These are phyloP conservation scores for Coptotermes formosanus DNA, from an alignment of 1,140 invertebrate genomes.

Conservation along the genomic window DNA sequence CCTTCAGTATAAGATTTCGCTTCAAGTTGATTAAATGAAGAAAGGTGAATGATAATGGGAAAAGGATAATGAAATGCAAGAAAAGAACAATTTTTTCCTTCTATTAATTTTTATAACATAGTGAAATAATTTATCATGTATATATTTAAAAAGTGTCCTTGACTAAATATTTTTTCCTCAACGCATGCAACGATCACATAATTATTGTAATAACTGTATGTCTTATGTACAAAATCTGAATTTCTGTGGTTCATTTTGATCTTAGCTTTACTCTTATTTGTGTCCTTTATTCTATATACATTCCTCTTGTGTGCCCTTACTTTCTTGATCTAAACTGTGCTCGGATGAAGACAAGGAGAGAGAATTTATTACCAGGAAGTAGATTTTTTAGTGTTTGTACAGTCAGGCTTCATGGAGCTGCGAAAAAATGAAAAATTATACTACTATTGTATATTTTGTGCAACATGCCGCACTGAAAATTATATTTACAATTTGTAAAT, in stretches of 20 bases:
- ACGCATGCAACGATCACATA: constrained; percentile 24
- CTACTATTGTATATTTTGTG: constrained; percentile 34
- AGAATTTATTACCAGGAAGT: constrained; percentile 30
- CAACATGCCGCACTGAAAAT: constrained; percentile 9
- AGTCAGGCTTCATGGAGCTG: constrained; percentile 25
- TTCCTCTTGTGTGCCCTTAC: constrained; percentile 27
- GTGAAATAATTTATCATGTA: constrained; percentile 28
- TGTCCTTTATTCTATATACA: constrained; percentile 13
- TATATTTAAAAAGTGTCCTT: constrained; percentile 31
- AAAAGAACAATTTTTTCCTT: constrained; percentile 14
- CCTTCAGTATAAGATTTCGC: background rate
- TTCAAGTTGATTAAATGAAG: background rate
- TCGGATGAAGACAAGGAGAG: constrained; percentile 22
- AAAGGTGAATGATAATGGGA: background rate
- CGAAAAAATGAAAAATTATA: constrained; percentile 24
- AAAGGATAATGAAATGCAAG: background rate
- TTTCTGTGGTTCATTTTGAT: constrained; percentile 11
- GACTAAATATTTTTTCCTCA: constrained; percentile 21
- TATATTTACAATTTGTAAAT: constrained; percentile 34
- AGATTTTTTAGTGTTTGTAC: constrained; percentile 34
- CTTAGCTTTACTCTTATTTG: constrained; percentile 32
- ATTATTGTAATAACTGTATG: constrained; percentile 16
- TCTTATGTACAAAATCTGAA: constrained; percentile 22
- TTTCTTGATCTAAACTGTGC: constrained; percentile 15
- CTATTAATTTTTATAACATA: constrained; percentile 13